Evolutionary conservation across 53 echinoderm and acorn worm species (phyloP).

Genomic region (Astropecten irregularis): DNA sequence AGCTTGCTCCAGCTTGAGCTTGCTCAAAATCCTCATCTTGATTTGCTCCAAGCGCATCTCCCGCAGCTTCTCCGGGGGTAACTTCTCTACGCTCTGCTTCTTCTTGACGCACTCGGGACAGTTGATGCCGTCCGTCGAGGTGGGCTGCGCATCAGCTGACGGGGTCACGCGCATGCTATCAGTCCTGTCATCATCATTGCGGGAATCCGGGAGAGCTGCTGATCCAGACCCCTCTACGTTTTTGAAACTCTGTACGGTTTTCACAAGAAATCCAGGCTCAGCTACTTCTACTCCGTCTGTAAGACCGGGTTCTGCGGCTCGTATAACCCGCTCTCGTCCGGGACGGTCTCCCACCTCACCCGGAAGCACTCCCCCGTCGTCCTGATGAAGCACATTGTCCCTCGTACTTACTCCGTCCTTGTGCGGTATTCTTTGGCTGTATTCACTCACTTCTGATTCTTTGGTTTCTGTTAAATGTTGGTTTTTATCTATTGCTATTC

Average conservation of each 20-base stretch:
- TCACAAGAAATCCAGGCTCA: background rate
- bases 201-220: too few species aligned
- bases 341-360: background rate
- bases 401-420: background rate
- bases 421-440: slow-evolving; percentile 48
- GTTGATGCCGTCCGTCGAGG: slow-evolving; percentile 1
- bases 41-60: slow-evolving; percentile 49
- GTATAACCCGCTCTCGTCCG: background rate
- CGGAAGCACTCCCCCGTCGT: background rate
- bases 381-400: background rate
- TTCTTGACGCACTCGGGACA: slow-evolving; percentile 49
- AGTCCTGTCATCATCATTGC: background rate
- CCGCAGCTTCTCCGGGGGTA: slow-evolving; percentile 36
- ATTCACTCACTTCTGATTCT: slow-evolving; percentile 22
- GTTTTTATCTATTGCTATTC: slow-evolving; percentile 29
- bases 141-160: background rate
- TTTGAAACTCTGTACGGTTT: slow-evolving; percentile 14
- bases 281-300: background rate
- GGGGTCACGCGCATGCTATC: background rate
- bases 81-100: slow-evolving; percentile 28
- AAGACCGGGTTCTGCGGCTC: background rate
- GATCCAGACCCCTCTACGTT: slow-evolving; percentile 26
- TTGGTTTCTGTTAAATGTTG: slow-evolving; percentile 32
- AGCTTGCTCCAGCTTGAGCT: slow-evolving; percentile 47
- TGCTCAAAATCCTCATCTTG: slow-evolving; percentile 57